Base-by-base conservation (phyloP, 2,888 invertebrate genomes). In the Heliconius erato region DNA sequence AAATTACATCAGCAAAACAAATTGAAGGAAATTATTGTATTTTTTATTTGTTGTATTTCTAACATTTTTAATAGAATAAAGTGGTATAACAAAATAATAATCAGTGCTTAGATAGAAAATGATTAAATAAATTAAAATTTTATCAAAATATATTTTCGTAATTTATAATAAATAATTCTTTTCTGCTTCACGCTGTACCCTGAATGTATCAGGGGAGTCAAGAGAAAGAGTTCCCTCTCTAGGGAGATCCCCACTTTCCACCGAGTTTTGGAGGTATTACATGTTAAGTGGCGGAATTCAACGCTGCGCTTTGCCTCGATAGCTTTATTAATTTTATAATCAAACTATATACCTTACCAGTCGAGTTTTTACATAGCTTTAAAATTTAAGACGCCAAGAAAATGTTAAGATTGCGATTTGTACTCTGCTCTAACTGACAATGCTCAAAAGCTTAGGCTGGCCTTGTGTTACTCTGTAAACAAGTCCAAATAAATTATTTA, bases 401-500 rank as follows among this genome's bases (percentile, higher is more conserved):
- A 79, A 78, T 63, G 76, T 80, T 77, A 77, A 82, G 72, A 78
- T 81, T 69, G 74, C 74, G 63, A 68, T 81, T 81, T 71, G 71
- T 81, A 71, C 81, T 74, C 76, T n/a, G 49, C 72, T 79, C 59
- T 79, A 79, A 82, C 79, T 80, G 74, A 82, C 89, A 87, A 94
- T 94, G 93, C 94, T 94, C 94, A 94, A 88, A 85, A 91, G 90
- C 90, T 91, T 92, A 91, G 90, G 91, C 92, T 92, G 92, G 92
- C 92, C 93, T 94, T 92, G 83, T 85, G 93, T 92, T 92, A 90
- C 92, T 92, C 90, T 90, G 90, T 91, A 92, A 91, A 89, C 82
- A 84, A 92, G 91, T 91, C 90, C 90, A 91, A 92, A 94, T 94
- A 93, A 92, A 94, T 93, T 93, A 94, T 92, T 93, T 91, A 93